Conservation (phyloP, 2,113 vertebrate species). For the Trogon surrucura region DNA sequence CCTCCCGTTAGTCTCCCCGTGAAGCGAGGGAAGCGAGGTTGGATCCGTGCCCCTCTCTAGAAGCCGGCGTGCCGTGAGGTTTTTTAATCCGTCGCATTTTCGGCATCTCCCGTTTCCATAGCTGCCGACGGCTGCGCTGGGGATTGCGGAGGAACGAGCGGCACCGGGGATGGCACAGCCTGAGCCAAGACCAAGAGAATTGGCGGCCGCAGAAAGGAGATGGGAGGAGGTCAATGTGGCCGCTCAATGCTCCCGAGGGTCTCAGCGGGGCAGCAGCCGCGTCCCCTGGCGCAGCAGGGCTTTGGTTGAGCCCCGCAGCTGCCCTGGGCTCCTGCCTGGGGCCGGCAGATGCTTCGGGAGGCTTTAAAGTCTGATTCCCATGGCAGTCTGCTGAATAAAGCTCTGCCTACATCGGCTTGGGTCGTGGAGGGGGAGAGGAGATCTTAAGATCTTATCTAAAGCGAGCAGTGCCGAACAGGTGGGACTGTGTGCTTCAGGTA, state of each 20-base stretch:
- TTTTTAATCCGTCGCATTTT: neutral
- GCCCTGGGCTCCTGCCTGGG: neutral
- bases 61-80: neutral
- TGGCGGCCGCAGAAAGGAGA: neutral
- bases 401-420: neutral
- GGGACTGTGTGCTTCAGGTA: no score
- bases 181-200: neutral
- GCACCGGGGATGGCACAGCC: neutral
- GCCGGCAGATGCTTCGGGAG: accelerated
- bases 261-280: neutral
- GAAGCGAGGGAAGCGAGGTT: neutral
- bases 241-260: neutral
- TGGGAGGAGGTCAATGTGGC: neutral
- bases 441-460: neutral
- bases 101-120: neutral
- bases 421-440: neutral
- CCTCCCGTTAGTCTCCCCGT: neutral
- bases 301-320: neutral
- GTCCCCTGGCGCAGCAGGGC: neutral
- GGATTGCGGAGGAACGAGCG: neutral
- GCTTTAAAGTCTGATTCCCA: neutral
- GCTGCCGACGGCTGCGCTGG: neutral
- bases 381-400: neutral
- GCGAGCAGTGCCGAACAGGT: neutral
- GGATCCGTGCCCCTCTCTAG: neutral